Evolutionary conservation across 1,140 invertebrate genomes (phyloP).

Genomic region (Tribolium castaneum): DNA sequence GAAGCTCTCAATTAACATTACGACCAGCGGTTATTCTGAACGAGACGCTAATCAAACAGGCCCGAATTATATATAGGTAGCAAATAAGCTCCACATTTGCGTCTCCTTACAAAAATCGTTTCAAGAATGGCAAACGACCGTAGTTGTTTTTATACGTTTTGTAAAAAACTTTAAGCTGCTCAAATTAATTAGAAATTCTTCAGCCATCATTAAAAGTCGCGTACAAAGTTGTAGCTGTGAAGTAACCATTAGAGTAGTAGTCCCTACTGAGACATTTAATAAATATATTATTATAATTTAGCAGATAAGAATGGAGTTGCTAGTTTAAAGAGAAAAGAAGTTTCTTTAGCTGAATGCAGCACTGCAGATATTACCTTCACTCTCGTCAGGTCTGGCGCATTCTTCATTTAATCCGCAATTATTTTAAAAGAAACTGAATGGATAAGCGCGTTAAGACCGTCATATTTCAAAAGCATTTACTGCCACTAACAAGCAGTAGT

Average conservation of each 20-base stretch:
- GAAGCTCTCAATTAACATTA: neutral
- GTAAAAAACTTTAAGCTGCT: neutral
- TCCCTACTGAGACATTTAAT: conserved; percentile 34
- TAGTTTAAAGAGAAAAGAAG: conserved; percentile 5
- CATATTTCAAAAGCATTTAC: neutral
- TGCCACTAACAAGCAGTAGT: neutral
- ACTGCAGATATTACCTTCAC: conserved; percentile 20
- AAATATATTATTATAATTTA: conserved; percentile 42
- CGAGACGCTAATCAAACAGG: neutral
- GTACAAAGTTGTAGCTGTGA: conserved; percentile 25
- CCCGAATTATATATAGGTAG: neutral
- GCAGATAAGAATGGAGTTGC: conserved; percentile 32
- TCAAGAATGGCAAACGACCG: neutral
- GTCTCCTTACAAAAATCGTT: neutral
- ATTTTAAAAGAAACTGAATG: neutral
- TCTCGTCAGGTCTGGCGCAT: neutral
- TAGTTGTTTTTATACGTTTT: neutral
- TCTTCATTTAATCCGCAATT: neutral
- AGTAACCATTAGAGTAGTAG: conserved; percentile 20
- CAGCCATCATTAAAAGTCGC: conserved; percentile 31
- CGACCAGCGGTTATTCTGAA: neutral
- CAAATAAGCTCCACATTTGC: neutral
- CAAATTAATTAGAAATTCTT: conserved; percentile 35
- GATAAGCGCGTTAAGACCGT: neutral
- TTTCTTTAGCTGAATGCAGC: conserved; percentile 29